Evolutionary conservation across 1,140 invertebrate genomes (phyloP).

Genomic region (Drosophila busckii): DNA sequence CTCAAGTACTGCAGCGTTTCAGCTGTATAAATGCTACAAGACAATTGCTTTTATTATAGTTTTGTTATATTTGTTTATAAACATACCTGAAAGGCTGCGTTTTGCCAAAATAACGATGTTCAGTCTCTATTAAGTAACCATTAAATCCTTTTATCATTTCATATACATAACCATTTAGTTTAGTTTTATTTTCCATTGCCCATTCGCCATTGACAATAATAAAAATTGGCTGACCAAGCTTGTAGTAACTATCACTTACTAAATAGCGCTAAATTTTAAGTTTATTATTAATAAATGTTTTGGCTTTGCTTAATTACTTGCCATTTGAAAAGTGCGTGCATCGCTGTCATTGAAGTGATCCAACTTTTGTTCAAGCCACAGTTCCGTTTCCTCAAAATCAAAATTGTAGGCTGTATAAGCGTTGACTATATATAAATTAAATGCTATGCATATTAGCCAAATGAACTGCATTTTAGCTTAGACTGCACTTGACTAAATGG

Average conservation of each 20-base stretch:
- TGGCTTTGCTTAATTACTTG: background rate
- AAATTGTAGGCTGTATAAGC: too few relatives aligned
- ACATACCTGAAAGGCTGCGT: conserved; percentile 82
- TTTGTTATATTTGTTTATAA: conserved; percentile 53
- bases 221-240: conserved; percentile 82
- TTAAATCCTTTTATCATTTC: conserved; percentile 81
- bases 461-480: too few relatives aligned
- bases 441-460: too few relatives aligned
- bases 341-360: conserved; percentile 86
- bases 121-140: conserved; percentile 83
- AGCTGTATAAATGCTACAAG: conserved; percentile 79
- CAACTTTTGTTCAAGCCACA: conserved; percentile 74
- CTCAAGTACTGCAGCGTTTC: conserved; percentile 83
- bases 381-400: conserved; percentile 1
- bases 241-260: conserved; percentile 36
- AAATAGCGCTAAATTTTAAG: conserved; percentile 40
- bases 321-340: conserved; percentile 83
- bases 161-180: conserved; percentile 79
- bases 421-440: too few relatives aligned
- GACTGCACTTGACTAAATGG: too few relatives aligned
- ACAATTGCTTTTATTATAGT: background rate
- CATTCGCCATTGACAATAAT: conserved; percentile 86
- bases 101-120: conserved; percentile 90
- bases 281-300: background rate
- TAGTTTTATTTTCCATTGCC: conserved; percentile 78